Base-by-base conservation (phyloP, 1,140 invertebrate genomes). In the Eciton burchellii region DNA sequence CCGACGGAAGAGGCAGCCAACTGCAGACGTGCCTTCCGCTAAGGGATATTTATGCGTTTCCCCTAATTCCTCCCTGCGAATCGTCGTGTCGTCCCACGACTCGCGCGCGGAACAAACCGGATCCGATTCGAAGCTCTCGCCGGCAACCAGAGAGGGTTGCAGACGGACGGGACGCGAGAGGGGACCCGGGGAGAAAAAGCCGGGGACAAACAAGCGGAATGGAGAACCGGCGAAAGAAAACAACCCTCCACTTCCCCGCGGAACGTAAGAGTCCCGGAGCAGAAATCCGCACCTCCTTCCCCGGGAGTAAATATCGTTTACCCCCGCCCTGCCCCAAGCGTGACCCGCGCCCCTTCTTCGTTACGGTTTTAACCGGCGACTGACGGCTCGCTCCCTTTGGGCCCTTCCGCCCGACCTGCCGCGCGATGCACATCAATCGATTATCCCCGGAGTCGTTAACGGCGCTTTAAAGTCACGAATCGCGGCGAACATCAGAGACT, bases 251-350 rank as follows among this genome's bases (percentile, higher is more conserved):
- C 59, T 63, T 77, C 26, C 54, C 54, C 57, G 73, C 70, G 71
- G 87, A 90, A 92, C 89, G 88, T 90, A 92, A 89, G 87, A 88
- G 68, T 88, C 82, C 83, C 71, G 85, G 82, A 86, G 84, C 89
- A 89, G 84, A 86, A 89, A 90, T 88, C 71, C 79, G 72, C 82
- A n/a, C 85, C 81, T 83, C 84, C 77, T 79, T 81, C 63, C 63
- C 62, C 72, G 74, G 85, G 77, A 83, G 85, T 88, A 91, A 91
- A 91, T 89, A 89, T 91, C 91, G 89, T 91, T 87, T 82, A 68
- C 86, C 87, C 84, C 47, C 12, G 21, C 82, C n/a, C n/a, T n/a
- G n/a, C n/a, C n/a, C n/a, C n/a, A n/a, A n/a, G n/a, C n/a, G n/a
- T n/a, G n/a, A n/a, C n/a, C n/a, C n/a, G n/a, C n/a, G n/a, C n/a